Conservation (phyloP, 2,888 invertebrate species). For the Ochropacha duplaris region DNA sequence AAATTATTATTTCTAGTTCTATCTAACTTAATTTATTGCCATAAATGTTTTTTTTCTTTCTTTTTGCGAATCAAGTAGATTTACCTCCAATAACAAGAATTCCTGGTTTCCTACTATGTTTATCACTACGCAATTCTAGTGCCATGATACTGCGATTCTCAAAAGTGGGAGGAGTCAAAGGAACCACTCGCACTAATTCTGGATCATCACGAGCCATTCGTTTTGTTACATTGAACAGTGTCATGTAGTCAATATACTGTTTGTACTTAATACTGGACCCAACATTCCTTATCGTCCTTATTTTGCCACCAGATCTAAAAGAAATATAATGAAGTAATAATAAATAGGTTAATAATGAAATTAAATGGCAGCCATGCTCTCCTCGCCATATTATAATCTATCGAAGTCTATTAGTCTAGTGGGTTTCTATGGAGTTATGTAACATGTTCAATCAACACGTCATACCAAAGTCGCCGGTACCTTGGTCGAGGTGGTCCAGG, state of each 20-base stretch:
- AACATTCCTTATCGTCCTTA: constrained; percentile 50
- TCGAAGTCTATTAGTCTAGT: too few species aligned
- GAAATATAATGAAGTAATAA: background rate
- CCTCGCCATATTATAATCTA: too few species aligned
- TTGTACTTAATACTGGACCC: constrained; percentile 33
- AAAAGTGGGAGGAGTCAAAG: constrained; percentile 49
- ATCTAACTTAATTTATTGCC: too few species aligned
- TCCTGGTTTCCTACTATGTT: constrained; percentile 64
- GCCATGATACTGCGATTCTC: constrained; percentile 61
- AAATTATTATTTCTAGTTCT: too few species aligned
- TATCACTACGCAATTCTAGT: constrained; percentile 68
- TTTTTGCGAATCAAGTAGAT: background rate
- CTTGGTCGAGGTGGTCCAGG: too few species aligned
- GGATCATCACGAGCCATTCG: constrained; percentile 45
- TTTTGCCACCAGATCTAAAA: constrained; percentile 67
- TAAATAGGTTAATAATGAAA: background rate
- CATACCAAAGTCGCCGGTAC: too few species aligned
- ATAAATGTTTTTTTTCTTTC: too few species aligned
- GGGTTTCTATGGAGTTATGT: too few species aligned
- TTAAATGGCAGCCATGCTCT: background rate
- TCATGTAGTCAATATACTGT: constrained; percentile 48
- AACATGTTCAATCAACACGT: too few species aligned
- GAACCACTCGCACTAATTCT: constrained; percentile 49
- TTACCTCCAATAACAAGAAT: constrained; percentile 70
- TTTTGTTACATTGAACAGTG: constrained; percentile 31